Percentiles rank a stretch among this genome's conserved stretches.
phyloP scores from a whole-genome alignment of 2,888 invertebrate species.

The Patella caerulea region DNA sequence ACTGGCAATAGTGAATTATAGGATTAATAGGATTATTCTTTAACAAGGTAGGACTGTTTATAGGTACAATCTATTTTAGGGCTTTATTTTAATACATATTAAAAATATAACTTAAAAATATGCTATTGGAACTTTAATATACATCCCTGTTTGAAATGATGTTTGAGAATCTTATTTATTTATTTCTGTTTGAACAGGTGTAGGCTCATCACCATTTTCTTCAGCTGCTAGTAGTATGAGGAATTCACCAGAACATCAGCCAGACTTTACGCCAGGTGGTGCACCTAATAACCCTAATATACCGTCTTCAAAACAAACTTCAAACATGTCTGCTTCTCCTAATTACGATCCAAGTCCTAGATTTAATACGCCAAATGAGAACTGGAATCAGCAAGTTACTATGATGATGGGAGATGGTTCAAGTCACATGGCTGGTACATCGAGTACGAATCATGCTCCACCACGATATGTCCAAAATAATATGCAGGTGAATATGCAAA shows the following conservation, averaged over 20 bases:
- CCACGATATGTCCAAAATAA: conserved; percentile 16
- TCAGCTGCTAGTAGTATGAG: conserved; percentile 62
- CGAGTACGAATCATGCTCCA: conserved; percentile 4
- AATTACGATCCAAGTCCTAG: conserved; percentile 17
- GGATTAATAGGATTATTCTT: no score
- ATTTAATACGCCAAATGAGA: conserved; percentile 31
- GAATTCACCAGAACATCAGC: conserved; percentile 61
- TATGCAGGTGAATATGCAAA: not conserved
- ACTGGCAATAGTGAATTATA: no score
- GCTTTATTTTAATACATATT: no score
- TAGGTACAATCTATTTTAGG: no score
- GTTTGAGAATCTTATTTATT: not conserved
- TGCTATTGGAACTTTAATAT: no score
- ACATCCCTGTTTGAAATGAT: not conserved
- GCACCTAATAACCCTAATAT: not conserved
- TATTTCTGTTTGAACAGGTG: conserved; percentile 43
- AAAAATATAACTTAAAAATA: no score
- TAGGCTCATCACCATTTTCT: conserved; percentile 64
- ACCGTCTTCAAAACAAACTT: not conserved
- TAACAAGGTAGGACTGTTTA: no score
- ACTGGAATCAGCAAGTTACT: conserved; percentile 42
- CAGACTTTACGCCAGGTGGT: conserved; percentile 36
- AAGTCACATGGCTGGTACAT: conserved; percentile 19
- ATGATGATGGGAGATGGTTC: conserved; percentile 38
- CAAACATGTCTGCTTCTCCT: not conserved